A percentile compares a stretch with the other conserved stretches of the same genome.
Evolutionary conservation across 1,140 invertebrate species (phyloP).

Genomic region (Camponotus floridanus): DNA sequence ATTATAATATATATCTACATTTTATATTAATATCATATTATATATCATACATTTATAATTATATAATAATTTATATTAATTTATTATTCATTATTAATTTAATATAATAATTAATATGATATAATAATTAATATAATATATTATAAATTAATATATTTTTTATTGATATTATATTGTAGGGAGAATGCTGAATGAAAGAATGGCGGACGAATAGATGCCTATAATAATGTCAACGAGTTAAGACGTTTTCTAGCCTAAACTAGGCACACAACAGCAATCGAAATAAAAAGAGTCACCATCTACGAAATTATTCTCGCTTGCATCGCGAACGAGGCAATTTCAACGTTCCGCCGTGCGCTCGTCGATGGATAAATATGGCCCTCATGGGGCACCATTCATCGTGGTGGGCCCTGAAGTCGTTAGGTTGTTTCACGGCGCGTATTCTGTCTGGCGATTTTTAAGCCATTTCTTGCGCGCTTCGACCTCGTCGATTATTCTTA

Average conservation of each 20-base stretch:
- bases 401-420: conserved; percentile 35
- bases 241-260: neutral
- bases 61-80: too few species aligned
- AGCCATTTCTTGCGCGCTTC: neutral
- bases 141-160: neutral
- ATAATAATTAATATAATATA: neutral
- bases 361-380: conserved; percentile 61
- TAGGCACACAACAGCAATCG: neutral
- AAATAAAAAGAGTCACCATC: neutral
- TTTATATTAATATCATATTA: neutral
- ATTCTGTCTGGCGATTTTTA: conserved; percentile 51
- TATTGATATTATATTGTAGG: neutral
- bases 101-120: neutral
- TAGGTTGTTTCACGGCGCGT: conserved; percentile 51
- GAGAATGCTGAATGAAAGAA: neutral
- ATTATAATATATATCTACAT: neutral
- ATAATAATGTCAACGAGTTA: neutral
- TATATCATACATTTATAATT: neutral
- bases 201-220: neutral
- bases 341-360: conserved; percentile 54
- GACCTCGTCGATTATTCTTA: conserved; percentile 50
- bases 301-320: conserved; percentile 18
- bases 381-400: conserved; percentile 51
- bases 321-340: conserved; percentile 63
- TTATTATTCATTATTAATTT: too few species aligned